Evolutionary conservation across 92 coral and sea anemone genomes (phyloP), one percentile per base, ranked within the genome.

Genomic region (Epizoanthus scotinus): DNA sequence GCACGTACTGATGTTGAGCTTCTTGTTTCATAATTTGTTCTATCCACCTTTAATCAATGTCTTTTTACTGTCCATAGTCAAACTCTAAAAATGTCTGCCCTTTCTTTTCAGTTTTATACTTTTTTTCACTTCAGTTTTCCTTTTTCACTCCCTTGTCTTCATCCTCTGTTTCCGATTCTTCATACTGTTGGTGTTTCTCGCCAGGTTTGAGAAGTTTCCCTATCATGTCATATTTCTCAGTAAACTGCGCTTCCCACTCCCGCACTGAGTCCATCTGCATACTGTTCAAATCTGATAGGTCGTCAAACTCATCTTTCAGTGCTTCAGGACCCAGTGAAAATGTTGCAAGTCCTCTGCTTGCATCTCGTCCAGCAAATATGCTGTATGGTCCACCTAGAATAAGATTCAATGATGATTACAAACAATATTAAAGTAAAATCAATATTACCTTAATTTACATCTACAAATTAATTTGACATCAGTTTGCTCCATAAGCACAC

Each of bases 351-450:
- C 99, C 99, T 86, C 99, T 79, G 83, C 99, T 96, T 22, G 99
- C 99, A 89, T 96, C 99, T 85, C 92, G 99, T 14, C 99, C 99
- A 2, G 86, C 98, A 93, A 96, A 96, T 80, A 88, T 91, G 66
- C 90, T 84, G 69, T 96, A 96, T 34, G 99, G 99, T 36, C 99
- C 99, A 74, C 98, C 99, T 96, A 22, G 18, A 79, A 73, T 53
- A 64, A 34, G 58, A 3, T 25, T 55, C n/a, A n/a, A n/a, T n/a
- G 17, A 47, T 47, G 52, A 47, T 47, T 47, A 13, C 10, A 47
- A 47, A 47, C 12, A 47, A 34, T 0, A 34, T 34, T 34, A 34
- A 44, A 44, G 50, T 1, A 47, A 47, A 47, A 47, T 47, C 12
- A 8, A 47, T 7, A 13, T 6, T 8, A 10, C 12, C 50, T 13